Evolutionary conservation across 2,888 invertebrate genomes (phyloP).

Genomic region (Cataglyphis altisquamis): DNA sequence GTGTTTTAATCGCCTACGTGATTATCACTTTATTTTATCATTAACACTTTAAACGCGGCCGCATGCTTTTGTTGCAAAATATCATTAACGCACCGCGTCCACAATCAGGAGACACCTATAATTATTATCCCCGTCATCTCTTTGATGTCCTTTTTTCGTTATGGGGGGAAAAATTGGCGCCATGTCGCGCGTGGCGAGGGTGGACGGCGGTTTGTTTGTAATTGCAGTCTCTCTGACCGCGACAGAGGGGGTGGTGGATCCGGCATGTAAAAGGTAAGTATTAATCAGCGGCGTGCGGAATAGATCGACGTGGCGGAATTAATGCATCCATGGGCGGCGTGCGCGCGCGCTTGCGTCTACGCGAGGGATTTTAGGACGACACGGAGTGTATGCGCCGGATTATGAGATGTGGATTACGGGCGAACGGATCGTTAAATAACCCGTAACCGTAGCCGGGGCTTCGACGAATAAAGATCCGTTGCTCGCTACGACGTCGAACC

Average conservation of each 20-base stretch:
- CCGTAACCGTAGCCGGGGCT: conserved; percentile 57
- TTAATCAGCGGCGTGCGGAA: conserved; percentile 60
- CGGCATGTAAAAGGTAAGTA: conserved; percentile 67
- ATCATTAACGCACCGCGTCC: background rate
- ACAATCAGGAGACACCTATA: conserved; percentile 12
- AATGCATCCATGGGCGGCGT: conserved; percentile 57
- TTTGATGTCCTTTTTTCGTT: conserved; percentile 11
- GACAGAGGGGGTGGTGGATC: conserved; percentile 25
- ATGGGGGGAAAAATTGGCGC: background rate
- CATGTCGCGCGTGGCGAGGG: background rate
- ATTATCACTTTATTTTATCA: background rate
- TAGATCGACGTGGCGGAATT: conserved; percentile 66
- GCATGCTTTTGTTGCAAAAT: background rate
- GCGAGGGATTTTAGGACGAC: conserved; percentile 28
- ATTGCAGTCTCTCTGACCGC: conserved; percentile 38
- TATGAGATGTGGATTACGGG: conserved; percentile 76
- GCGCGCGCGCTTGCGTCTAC: conserved; percentile 58
- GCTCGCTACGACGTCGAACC: conserved; percentile 55
- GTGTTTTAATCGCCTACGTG: background rate
- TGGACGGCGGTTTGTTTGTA: conserved; percentile 15
- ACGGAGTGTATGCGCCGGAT: conserved; percentile 65
- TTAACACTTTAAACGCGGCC: background rate
- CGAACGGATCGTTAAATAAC: conserved; percentile 77
- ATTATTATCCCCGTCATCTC: conserved; percentile 11
- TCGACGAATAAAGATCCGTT: conserved; percentile 67